A percentile compares a stretch with the other conserved stretches of the same genome.
These are phyloP conservation scores for Octopus bimaculoides DNA, from an alignment of 1,140 invertebrate species.

Conservation along the genomic window DNA sequence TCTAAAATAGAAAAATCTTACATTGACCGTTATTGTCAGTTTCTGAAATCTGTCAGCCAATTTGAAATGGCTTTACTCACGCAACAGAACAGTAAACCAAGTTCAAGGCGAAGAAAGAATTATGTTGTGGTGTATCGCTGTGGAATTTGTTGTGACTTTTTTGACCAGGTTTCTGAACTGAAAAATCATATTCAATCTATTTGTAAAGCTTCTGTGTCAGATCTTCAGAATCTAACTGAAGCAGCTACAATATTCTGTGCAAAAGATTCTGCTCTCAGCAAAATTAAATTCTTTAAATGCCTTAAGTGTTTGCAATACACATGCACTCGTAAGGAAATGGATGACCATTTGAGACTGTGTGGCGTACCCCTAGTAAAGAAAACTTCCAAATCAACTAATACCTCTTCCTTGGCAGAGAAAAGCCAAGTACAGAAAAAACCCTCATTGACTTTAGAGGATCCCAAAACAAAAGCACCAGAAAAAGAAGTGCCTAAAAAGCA, in stretches of 20 bases:
- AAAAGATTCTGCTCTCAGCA: background rate
- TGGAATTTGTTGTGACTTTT: conserved; percentile 14
- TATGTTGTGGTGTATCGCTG: conserved; percentile 8
- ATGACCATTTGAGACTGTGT: conserved; percentile 10
- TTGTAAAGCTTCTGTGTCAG: background rate
- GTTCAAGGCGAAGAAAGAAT: background rate
- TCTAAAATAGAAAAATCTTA: conserved; percentile 8
- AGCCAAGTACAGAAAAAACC: background rate
- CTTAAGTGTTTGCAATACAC: conserved; percentile 10
- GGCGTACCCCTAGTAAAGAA: conserved; percentile 6
- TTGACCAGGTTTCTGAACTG: conserved; percentile 3
- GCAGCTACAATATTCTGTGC: background rate
- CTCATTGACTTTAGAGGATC: background rate
- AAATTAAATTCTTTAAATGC: conserved; percentile 12
- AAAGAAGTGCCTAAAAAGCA: too few relatives aligned
- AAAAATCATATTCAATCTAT: conserved; percentile 2
- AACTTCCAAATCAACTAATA: background rate
- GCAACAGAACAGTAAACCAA: background rate
- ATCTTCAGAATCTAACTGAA: background rate
- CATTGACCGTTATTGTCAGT: background rate
- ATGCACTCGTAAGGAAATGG: conserved; percentile 6
- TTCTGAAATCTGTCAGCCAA: background rate
- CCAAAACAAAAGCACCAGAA: background rate
- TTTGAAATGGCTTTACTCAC: background rate
- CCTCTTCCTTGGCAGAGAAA: background rate